Base-by-base conservation (phyloP, 2,888 invertebrate species). In the Campaea margaritaria region DNA sequence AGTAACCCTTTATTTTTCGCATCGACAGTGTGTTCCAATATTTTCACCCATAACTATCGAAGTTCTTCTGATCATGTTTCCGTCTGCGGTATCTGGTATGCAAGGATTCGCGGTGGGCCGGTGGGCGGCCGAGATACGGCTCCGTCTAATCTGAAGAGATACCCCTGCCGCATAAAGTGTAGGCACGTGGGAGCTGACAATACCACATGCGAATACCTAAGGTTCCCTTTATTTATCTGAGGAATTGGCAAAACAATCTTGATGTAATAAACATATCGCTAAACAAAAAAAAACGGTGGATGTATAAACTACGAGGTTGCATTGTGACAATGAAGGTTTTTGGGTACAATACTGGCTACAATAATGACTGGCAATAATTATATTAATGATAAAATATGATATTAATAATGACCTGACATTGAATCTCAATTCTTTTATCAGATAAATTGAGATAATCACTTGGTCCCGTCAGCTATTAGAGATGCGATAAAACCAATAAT, bases 121-220 rank as follows among this genome's bases (percentile, higher is more conserved):
- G 88, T 87, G 87, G 87, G 89, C 85, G 89, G 72, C 73, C 71
- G 76, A 78, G 79, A 78, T 81, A 81, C 74, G 71, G 74, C 79
- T 60, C 74, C 74, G 74, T 82, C 84, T 86, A 85, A 88, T 88
- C 87, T 87, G 68, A 51, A 21, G 65, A 79, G 87, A 89, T 88
- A 89, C 73, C 69, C 63, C 62, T 62, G 66, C 68, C 77, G 74
- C 80, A 83, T 88, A 88, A 89, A 88, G 78, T 80, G 79, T 58
- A 70, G 72, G 68, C 78, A 75, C 73, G 74, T 72, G 65, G 73
- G 66, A 67, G 64, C 73, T 71, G 69, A 69, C 70, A 70, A 56
- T 56, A 31, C 66, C 55, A 60, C 59, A 58, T 56, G 61, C 49
- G 54, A 54, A 58, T 60, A 45, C 65, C 69, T 60, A 65, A 65